phyloP scores from a whole-genome alignment of 2,888 invertebrate species.

The Seira sanloemensis region DNA sequence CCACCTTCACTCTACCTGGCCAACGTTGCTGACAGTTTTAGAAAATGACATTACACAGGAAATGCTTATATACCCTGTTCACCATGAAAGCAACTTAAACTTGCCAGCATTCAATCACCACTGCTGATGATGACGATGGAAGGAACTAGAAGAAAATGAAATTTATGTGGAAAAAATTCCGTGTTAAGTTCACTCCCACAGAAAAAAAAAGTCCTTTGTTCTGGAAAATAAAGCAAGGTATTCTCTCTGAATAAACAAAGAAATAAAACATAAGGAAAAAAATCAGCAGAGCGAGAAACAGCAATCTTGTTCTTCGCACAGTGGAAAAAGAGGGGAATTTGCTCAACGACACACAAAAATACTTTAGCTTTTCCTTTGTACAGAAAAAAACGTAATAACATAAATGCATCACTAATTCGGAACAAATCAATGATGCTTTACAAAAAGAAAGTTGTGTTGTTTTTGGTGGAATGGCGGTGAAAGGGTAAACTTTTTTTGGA shows the following conservation, averaged over 20 bases:
- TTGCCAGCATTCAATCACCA: not conserved
- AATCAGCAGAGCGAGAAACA: not conserved
- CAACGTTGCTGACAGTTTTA: not conserved
- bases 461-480: too few relatives aligned
- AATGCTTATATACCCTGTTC: not conserved
- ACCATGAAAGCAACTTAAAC: not conserved
- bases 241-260: constrained; percentile 15
- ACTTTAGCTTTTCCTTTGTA: not conserved
- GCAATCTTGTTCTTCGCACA: constrained; percentile 5
- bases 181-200: not conserved
- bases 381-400: constrained; percentile 10
- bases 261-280: not conserved
- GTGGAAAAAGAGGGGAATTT: constrained; percentile 4
- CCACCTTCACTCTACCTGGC: too few relatives aligned
- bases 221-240: constrained; percentile 1
- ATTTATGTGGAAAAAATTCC: constrained; percentile 1
- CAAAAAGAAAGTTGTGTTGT: not conserved
- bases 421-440: constrained; percentile 1
- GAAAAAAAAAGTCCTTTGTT: too few relatives aligned
- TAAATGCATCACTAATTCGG: constrained; percentile 25
- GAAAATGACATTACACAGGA: not conserved
- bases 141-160: not conserved
- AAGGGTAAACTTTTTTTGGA: too few relatives aligned
- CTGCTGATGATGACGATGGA: not conserved
- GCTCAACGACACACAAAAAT: not conserved